Evolutionary conservation across 1,140 invertebrate genomes (phyloP).

Genomic region (Ericerus pela): DNA sequence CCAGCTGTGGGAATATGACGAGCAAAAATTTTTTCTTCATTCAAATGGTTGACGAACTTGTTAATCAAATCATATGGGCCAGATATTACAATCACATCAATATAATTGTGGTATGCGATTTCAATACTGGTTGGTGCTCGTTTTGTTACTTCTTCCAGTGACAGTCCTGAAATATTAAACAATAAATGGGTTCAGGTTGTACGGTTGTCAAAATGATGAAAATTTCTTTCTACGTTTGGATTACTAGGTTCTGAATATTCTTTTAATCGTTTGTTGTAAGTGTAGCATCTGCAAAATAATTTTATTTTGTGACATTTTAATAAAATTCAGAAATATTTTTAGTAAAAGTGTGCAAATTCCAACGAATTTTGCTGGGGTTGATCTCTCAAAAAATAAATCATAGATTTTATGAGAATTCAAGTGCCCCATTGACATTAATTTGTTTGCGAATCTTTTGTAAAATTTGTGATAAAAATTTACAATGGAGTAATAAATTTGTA

Average conservation of each 20-base stretch:
- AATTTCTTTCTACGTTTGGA: too few species aligned
- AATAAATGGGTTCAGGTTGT: too few species aligned
- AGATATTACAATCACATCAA: conserved; percentile 71
- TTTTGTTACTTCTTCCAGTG: conserved; percentile 34
- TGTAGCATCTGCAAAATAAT: background rate
- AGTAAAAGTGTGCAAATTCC: too few species aligned
- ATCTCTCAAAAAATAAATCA: too few species aligned
- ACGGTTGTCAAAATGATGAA: too few species aligned
- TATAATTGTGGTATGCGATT: conserved; percentile 72
- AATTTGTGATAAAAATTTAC: too few species aligned
- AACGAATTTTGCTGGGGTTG: too few species aligned
- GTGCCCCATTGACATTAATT: too few species aligned
- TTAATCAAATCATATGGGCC: conserved; percentile 57
- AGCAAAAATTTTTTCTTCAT: conserved; percentile 61
- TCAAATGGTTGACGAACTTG: conserved; percentile 49
- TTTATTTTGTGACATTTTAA: background rate
- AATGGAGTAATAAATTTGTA: background rate
- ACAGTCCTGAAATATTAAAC: conserved; percentile 1
- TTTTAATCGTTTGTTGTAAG: too few species aligned
- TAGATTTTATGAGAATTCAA: too few species aligned
- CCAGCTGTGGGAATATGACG: conserved; percentile 63
- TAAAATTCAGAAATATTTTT: background rate
- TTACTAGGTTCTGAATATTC: too few species aligned
- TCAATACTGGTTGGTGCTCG: conserved; percentile 51
- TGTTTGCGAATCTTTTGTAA: too few species aligned